Conservation (phyloP, 2,888 invertebrate species). For the Standfussiana lucernea region DNA sequence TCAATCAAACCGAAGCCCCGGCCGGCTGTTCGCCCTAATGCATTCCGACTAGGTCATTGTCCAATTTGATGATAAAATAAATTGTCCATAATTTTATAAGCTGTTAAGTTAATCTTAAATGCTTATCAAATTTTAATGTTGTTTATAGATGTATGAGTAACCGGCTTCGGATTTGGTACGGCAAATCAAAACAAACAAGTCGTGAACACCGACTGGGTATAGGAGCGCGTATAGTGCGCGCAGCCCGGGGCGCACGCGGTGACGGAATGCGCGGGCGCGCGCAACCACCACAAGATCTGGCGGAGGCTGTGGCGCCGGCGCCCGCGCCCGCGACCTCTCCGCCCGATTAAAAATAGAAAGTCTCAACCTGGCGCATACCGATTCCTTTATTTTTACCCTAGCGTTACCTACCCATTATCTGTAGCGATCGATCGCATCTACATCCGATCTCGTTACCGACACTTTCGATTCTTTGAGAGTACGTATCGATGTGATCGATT, state of each 20-base stretch:
- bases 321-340: slow-evolving; percentile 85
- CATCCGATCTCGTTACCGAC: slow-evolving; percentile 75
- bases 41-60: slow-evolving; percentile 86
- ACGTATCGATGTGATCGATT: slow-evolving; percentile 59
- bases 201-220: slow-evolving; percentile 69
- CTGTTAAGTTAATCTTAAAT: slow-evolving; percentile 48
- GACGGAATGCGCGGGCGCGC: slow-evolving; percentile 87
- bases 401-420: slow-evolving; percentile 83
- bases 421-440: slow-evolving; percentile 80
- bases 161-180: slow-evolving; percentile 52
- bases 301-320: slow-evolving; percentile 87
- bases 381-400: slow-evolving; percentile 88
- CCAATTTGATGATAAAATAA: slow-evolving; percentile 73
- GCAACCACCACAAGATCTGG: slow-evolving; percentile 80
- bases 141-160: slow-evolving; percentile 49
- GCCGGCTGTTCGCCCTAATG: slow-evolving; percentile 80
- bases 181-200: slow-evolving; percentile 75
- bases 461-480: slow-evolving; percentile 78
- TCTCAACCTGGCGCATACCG: slow-evolving; percentile 83
- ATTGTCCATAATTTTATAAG: slow-evolving; percentile 54
- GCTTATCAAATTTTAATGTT: slow-evolving; percentile 41
- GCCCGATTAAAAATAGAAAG: slow-evolving; percentile 90
- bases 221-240: slow-evolving; percentile 81
- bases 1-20: slow-evolving; percentile 81
- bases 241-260: slow-evolving; percentile 85